Percentiles rank a stretch among this genome's conserved stretches.
These are phyloP conservation scores for Corvus cornix DNA, from an alignment of 2,113 vertebrate genomes.

Conservation along the genomic window DNA sequence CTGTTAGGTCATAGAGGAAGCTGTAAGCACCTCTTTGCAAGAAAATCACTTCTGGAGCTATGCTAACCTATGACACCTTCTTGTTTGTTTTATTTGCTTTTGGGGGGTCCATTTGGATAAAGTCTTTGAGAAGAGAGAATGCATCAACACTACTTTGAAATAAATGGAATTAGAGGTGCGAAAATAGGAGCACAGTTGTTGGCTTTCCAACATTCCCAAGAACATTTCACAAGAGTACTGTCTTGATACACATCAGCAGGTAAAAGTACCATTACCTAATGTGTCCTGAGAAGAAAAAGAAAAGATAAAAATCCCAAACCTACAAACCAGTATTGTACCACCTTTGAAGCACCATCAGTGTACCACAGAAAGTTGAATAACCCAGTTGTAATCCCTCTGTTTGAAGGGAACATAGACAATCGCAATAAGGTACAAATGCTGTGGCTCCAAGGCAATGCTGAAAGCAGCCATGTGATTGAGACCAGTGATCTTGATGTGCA, in stretches of 20 bases:
- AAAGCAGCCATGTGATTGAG: neutral
- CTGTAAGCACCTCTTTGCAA: too few species aligned
- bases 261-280: neutral
- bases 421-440: neutral
- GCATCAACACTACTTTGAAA: neutral
- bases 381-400: neutral
- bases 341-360: neutral
- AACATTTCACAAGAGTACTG: neutral
- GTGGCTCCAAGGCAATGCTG: neutral
- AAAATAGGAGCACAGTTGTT: neutral
- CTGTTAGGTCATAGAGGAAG: too few species aligned
- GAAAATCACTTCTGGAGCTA: too few species aligned
- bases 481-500: neutral
- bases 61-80: too few species aligned
- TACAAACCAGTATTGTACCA: neutral
- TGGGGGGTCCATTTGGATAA: neutral
- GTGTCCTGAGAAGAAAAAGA: neutral
- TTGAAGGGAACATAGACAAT: neutral
- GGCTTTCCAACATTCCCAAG: neutral
- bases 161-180: neutral
- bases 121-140: neutral
- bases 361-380: neutral
- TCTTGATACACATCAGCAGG: neutral
- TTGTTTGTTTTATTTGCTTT: neutral
- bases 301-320: neutral